Conservation (phyloP, 2,797 vertebrate species). For the Sciurus vulgaris region DNA sequence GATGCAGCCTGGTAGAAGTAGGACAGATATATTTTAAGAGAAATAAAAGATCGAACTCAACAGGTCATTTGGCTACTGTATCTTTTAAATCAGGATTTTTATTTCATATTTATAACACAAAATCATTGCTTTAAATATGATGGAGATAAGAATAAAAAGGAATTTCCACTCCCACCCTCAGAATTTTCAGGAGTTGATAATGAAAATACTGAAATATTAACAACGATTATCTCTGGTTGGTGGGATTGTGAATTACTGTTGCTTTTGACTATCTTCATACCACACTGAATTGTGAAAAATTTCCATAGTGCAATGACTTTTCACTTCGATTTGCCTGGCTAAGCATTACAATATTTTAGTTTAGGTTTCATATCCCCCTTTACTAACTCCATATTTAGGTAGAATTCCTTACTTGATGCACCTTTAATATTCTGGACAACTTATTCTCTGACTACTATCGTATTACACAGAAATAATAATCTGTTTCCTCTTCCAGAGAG, state of each 20-base stretch:
- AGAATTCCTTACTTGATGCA: neutral
- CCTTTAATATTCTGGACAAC: conserved; percentile 4
- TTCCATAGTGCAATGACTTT: neutral
- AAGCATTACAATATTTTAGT: neutral
- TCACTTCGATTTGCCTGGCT: neutral
- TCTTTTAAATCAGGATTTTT: conserved; percentile 39
- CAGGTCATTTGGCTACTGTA: neutral
- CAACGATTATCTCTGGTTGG: neutral
- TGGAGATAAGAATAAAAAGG: conserved; percentile 29
- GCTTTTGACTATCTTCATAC: conserved; percentile 27
- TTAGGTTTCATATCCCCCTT: neutral
- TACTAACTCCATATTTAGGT: neutral
- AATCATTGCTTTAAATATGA: conserved; percentile 9
- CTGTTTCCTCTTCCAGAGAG: neutral
- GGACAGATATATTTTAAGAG: neutral
- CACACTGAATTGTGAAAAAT: conserved; percentile 8
- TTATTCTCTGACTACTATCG: neutral
- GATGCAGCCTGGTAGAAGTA: neutral
- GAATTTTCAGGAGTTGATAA: neutral
- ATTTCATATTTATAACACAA: conserved; percentile 36
- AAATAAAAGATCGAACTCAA: neutral
- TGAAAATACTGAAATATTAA: conserved; percentile 34
- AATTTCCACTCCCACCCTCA: neutral
- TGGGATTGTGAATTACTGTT: conserved; percentile 18
- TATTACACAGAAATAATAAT: neutral